Percentiles rank a stretch among this genome's conserved stretches.
Evolutionary conservation across 2,888 invertebrate species (phyloP).

Genomic region (Temnothorax rugatulus): DNA sequence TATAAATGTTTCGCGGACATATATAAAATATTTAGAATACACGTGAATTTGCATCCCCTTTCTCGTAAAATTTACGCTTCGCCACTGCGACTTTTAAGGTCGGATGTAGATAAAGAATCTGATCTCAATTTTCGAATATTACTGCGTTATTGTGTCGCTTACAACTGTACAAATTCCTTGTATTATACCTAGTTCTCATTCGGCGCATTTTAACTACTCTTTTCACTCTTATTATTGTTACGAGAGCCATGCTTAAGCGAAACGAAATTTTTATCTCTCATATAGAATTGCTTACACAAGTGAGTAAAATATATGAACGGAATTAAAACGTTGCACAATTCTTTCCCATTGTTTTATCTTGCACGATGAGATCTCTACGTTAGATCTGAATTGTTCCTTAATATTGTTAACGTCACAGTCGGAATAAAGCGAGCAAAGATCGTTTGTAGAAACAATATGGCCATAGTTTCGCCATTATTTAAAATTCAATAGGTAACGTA

Average conservation of each 20-base stretch:
- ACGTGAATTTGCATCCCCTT: constrained; percentile 54
- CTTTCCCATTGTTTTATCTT: constrained; percentile 16
- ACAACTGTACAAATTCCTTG: constrained; percentile 54
- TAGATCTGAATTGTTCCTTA: constrained; percentile 12
- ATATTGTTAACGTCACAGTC: constrained; percentile 3
- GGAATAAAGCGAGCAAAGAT: background rate
- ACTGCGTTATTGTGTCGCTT: constrained; percentile 43
- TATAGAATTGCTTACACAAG: background rate
- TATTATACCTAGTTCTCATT: constrained; percentile 31
- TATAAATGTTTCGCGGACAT: constrained; percentile 55
- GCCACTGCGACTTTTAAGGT: constrained; percentile 52
- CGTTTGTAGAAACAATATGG: constrained; percentile 6
- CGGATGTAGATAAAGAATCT: constrained; percentile 47
- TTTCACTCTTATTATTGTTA: constrained; percentile 11
- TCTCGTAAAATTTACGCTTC: constrained; percentile 42
- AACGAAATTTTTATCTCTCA: background rate
- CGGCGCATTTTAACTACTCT: constrained; percentile 34
- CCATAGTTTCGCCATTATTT: background rate
- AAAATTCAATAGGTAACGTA: background rate
- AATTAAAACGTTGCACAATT: constrained; percentile 20
- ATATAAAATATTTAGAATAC: constrained; percentile 69
- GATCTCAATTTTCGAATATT: constrained; percentile 41
- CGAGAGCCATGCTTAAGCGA: constrained; percentile 4
- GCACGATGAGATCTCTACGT: constrained; percentile 22
- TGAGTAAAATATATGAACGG: constrained; percentile 10